These are phyloP conservation scores for Lamellibrachia columna DNA, from an alignment of 2,888 invertebrate genomes.

Conservation along the genomic window DNA sequence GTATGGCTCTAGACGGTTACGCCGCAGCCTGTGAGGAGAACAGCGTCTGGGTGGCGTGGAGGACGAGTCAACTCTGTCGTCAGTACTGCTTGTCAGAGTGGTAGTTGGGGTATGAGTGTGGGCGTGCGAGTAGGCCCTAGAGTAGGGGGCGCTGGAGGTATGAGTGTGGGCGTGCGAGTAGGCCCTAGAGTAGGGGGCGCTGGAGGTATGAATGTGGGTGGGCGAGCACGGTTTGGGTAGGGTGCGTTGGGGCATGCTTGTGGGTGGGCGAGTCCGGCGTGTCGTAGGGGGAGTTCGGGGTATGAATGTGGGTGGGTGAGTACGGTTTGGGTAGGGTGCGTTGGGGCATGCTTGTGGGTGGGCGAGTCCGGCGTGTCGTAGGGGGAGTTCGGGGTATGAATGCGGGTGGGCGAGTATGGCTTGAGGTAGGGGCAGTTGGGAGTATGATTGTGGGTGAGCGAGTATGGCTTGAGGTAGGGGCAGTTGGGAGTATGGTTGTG, in stretches of 20 bases:
- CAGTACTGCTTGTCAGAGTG: neutral
- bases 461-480: neutral
- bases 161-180: no score
- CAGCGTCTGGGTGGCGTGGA: conserved; percentile 18
- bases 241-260: neutral
- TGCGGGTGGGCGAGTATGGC: neutral
- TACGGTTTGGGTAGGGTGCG: no score
- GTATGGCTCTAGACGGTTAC: conserved; percentile 17
- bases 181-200: no score
- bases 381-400: neutral
- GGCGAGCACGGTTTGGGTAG: no score
- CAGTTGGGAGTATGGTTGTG: neutral
- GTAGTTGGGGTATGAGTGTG: neutral
- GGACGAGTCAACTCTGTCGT: conserved; percentile 22
- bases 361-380: neutral
- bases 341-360: no score
- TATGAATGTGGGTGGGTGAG: neutral
- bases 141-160: neutral
- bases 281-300: neutral
- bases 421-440: no score
- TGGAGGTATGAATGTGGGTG: neutral
- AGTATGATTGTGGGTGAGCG: neutral
- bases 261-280: neutral
- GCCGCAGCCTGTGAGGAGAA: conserved; percentile 18
- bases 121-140: no score